Percentiles rank a stretch among this genome's conserved stretches.
phyloP scores from a whole-genome alignment of 2,113 vertebrate genomes.

The Megalops atlanticus region DNA sequence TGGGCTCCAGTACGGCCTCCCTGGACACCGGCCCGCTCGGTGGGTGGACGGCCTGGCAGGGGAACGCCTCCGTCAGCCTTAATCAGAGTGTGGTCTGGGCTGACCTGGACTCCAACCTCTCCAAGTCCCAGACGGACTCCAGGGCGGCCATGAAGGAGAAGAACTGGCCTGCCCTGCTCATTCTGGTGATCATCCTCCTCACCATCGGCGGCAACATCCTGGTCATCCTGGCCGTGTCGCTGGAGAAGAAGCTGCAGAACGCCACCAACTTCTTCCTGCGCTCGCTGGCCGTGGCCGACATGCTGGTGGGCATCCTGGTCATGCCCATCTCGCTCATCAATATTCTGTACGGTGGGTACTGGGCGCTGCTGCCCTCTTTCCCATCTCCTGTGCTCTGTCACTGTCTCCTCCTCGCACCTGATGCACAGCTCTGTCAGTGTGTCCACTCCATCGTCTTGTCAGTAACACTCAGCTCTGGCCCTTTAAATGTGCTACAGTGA shows the following conservation, averaged over 20 bases:
- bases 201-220: constrained; percentile 82
- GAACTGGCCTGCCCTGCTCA: constrained; percentile 81
- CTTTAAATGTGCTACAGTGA: too few relatives aligned
- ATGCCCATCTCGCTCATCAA: constrained; percentile 81
- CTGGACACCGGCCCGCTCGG: constrained; percentile 53
- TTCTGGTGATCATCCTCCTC: constrained; percentile 75
- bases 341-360: constrained; percentile 79
- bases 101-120: constrained; percentile 58
- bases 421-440: too few relatives aligned
- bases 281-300: constrained; percentile 82
- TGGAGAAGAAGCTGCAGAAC: constrained; percentile 85
- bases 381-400: background rate
- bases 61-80: constrained; percentile 38
- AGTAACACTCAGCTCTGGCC: too few relatives aligned
- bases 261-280: constrained; percentile 84
- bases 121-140: constrained; percentile 49
- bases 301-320: constrained; percentile 83
- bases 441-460: too few relatives aligned
- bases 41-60: background rate
- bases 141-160: constrained; percentile 56
- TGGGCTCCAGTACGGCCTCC: constrained; percentile 59
- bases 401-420: background rate
- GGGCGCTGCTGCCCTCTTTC: background rate
- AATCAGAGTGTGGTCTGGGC: constrained; percentile 48
- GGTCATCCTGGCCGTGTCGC: constrained; percentile 81